phyloP scores from a whole-genome alignment of 2,888 invertebrate species.

The Ornithoptera priamus region DNA sequence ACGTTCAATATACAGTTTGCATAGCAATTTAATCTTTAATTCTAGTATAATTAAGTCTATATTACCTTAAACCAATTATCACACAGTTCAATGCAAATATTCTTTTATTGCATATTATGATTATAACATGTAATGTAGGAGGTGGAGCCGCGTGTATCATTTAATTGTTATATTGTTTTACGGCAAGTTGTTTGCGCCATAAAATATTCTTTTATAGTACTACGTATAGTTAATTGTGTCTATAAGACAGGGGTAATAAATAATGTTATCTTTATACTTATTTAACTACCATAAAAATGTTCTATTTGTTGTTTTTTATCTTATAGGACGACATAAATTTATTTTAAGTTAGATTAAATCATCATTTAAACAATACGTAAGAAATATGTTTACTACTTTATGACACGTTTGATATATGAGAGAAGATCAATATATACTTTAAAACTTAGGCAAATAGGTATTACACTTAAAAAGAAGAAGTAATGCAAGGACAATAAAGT shows the following conservation, averaged over 20 bases:
- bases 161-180: slow-evolving; percentile 20
- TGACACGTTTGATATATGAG: too few relatives aligned
- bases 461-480: not conserved
- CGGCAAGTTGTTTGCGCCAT: slow-evolving; percentile 8
- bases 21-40: slow-evolving; percentile 10
- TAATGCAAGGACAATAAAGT: not conserved
- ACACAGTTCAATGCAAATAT: slow-evolving; percentile 15
- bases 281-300: not conserved
- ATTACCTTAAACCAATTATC: slow-evolving; percentile 10
- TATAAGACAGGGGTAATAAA: slow-evolving; percentile 1
- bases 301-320: not conserved
- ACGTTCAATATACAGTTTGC: slow-evolving; percentile 2
- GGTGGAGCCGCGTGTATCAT: slow-evolving; percentile 1
- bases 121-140: slow-evolving; percentile 6
- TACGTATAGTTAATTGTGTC: slow-evolving; percentile 1
- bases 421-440: too few relatives aligned
- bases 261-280: not conserved
- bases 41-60: not conserved
- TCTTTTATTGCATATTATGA: slow-evolving; percentile 22
- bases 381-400: too few relatives aligned
- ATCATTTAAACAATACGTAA: too few relatives aligned
- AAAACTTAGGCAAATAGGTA: too few relatives aligned
- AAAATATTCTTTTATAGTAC: slow-evolving; percentile 11
- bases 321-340: not conserved
- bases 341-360: not conserved